A percentile compares a stretch with the other conserved stretches of the same genome.
Evolutionary conservation across 1,140 invertebrate genomes (phyloP).

Genomic region (Drosophila biarmipes): DNA sequence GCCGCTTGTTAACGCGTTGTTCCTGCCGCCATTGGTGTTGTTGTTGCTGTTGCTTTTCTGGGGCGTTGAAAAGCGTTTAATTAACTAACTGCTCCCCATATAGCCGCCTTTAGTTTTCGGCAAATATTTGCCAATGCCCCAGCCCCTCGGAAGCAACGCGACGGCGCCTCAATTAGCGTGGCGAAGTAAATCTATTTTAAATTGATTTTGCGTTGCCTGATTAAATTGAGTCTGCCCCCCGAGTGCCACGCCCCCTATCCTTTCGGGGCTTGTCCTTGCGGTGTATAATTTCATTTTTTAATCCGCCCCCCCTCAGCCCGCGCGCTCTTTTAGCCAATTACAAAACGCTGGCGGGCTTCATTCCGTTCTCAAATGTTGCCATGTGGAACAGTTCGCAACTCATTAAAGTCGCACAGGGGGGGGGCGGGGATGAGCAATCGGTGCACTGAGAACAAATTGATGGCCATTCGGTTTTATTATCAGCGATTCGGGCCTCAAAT

Average conservation of each 20-base stretch:
- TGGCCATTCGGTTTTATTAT: background rate
- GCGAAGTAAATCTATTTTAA: constrained; percentile 77
- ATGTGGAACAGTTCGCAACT: constrained; percentile 61
- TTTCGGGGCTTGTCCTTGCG: constrained; percentile 32
- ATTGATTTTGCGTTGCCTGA: constrained; percentile 78
- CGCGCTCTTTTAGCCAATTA: constrained; percentile 43
- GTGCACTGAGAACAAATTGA: background rate
- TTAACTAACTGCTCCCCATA: constrained; percentile 56
- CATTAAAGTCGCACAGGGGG: constrained; percentile 43
- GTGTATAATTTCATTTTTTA: constrained; percentile 52
- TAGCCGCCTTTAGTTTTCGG: constrained; percentile 55
- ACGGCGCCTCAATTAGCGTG: constrained; percentile 67
- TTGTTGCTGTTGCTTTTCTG: constrained; percentile 21
- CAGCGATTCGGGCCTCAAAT: background rate
- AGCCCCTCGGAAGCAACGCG: background rate
- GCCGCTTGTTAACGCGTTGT: constrained; percentile 29
- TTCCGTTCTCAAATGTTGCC: constrained; percentile 35
- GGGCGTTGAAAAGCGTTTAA: constrained; percentile 66
- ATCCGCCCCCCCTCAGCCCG: background rate
- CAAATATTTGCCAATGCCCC: constrained; percentile 73
- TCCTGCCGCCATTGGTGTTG: constrained; percentile 13
- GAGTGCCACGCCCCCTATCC: background rate
- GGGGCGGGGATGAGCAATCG: background rate
- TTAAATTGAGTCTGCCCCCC: constrained; percentile 59
- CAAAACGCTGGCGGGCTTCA: constrained; percentile 45